Evolutionary conservation across 2,797 vertebrate genomes (phyloP).

Genomic region (Chelon labrosus): DNA sequence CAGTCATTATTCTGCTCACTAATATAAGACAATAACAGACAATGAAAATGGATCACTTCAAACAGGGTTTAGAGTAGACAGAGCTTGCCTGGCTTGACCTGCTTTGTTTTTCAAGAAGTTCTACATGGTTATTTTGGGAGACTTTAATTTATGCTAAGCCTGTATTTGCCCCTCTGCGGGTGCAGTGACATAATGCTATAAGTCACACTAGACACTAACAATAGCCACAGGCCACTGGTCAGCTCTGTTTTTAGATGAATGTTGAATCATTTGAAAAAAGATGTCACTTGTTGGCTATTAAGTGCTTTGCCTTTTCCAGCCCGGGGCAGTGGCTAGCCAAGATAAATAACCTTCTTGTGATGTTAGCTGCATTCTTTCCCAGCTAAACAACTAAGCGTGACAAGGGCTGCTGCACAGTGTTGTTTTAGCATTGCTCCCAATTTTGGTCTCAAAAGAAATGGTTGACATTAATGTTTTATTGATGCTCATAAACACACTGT

Average conservation of each 20-base stretch:
- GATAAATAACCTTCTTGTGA: constrained; percentile 84
- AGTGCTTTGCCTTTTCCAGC: constrained; percentile 82
- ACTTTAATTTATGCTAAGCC: constrained; percentile 84
- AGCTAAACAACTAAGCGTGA: constrained; percentile 72
- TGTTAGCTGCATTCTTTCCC: constrained; percentile 77
- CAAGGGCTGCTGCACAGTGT: constrained; percentile 61
- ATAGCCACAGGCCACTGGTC: constrained; percentile 81
- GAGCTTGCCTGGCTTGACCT: constrained; percentile 34
- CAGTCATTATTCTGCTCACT: constrained; percentile 7
- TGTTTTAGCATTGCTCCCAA: constrained; percentile 44
- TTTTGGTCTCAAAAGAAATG: constrained; percentile 62
- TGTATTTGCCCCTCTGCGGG: constrained; percentile 72
- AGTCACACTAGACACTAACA: constrained; percentile 84
- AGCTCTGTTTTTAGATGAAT: constrained; percentile 81
- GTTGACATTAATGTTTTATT: constrained; percentile 68
- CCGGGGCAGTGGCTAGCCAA: constrained; percentile 75
- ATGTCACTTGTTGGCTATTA: constrained; percentile 86
- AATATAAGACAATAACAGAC: not conserved
- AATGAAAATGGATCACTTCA: constrained; percentile 26
- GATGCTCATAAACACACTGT: constrained; percentile 59
- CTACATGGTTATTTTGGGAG: constrained; percentile 74
- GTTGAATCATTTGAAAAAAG: constrained; percentile 84
- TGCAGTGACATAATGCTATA: constrained; percentile 82
- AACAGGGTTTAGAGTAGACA: constrained; percentile 23
- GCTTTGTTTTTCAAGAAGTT: constrained; percentile 73